Base-by-base conservation (phyloP, 2,797 vertebrate genomes). In the Emydoidea blandingii region DNA sequence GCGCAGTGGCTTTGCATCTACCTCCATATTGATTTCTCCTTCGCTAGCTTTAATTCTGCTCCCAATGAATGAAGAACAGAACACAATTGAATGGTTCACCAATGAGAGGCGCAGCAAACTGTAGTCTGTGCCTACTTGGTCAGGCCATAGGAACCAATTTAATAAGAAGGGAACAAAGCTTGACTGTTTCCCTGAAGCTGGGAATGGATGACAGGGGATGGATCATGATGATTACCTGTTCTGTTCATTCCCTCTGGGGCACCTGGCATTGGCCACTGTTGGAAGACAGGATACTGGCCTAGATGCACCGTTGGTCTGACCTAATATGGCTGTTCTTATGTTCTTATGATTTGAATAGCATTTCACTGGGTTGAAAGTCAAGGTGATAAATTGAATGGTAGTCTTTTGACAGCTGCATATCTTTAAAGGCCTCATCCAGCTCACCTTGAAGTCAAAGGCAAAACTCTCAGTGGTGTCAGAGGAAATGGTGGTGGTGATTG, bases 401-500 rank as follows among this genome's bases (percentile, higher is more conserved):
- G 41, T 15, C 44, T 44, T 41, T 41, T 1, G 53, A 0, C 62
- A 93, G 14, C 0, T 94, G 83, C 91, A 87, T 95, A 29, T 47
- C 41, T 95, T 93, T 89, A 95, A 83, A 81, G 44, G 89, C 89
- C 88, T 87, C 19, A 95, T 88, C 89, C 79, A 11, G 41, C 92
- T 96, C 95, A 47, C 93, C 91, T 62, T 50, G 0, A 41, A 79
- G 76, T 76, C 68, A 47, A 47, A 47, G 41, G 12, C 0, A 1
- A 87, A 87, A 92, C 89, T 25, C 3, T 72, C 91, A 91, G 80
- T 86, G 92, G 59, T 88, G 84, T 79, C 79, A 19, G 27, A 12
- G 4, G 53, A 84, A 8, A 68, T 95, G 76, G 81, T 62, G 25
- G 86, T 8, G 52, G 50, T 92, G 93, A 83, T 72, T 91, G 91